Percentiles rank a stretch among this genome's conserved stretches.
Evolutionary conservation across 2,888 invertebrate species (phyloP).

Genomic region (Polydrusus tereticollis): DNA sequence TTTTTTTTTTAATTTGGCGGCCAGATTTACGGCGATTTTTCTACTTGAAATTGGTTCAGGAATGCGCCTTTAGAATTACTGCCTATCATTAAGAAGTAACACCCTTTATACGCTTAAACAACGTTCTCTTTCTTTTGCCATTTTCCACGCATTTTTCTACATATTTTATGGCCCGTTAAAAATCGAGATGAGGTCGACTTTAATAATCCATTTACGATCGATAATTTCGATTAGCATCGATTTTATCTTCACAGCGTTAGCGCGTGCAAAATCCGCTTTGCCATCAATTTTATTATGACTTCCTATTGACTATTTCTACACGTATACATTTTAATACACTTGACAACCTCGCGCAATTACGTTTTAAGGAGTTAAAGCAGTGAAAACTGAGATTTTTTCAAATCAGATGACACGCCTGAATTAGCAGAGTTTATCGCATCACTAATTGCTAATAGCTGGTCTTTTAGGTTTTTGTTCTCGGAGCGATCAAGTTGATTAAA

Average conservation of each 20-base stretch:
- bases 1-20: too few relatives aligned
- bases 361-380: not conserved
- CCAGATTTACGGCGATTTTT: too few relatives aligned
- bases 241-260: conserved; percentile 20
- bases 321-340: not conserved
- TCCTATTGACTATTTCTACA: not conserved
- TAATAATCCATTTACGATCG: conserved; percentile 4
- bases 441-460: conserved; percentile 31
- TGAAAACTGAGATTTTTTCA: conserved; percentile 1
- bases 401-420: conserved; percentile 15
- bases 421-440: conserved; percentile 25
- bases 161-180: not conserved
- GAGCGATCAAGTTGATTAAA: not conserved
- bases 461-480: conserved; percentile 9
- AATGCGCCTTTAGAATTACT: too few relatives aligned
- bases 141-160: not conserved
- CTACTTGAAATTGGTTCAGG: too few relatives aligned
- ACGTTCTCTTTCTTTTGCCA: not conserved
- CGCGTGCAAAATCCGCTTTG: not conserved
- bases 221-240: conserved; percentile 16
- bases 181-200: not conserved
- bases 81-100: too few relatives aligned
- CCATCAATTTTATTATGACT: not conserved
- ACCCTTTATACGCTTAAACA: not conserved
- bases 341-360: not conserved